These are phyloP conservation scores for Netelia inedita DNA, from an alignment of 2,888 invertebrate genomes.

Conservation along the genomic window DNA sequence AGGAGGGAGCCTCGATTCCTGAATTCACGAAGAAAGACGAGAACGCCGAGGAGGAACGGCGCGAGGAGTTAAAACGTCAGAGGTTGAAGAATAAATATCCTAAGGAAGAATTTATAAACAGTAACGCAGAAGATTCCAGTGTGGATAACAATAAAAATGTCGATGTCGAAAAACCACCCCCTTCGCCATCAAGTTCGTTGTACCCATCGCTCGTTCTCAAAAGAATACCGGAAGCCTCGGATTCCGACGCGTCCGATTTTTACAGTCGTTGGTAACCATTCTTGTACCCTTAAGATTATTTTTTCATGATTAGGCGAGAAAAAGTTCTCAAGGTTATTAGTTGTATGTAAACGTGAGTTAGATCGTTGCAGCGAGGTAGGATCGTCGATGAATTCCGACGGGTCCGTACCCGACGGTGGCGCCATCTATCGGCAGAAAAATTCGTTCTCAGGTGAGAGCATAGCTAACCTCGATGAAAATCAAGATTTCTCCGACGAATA, in stretches of 20 bases:
- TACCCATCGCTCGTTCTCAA: constrained; percentile 33
- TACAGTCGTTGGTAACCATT: constrained; percentile 56
- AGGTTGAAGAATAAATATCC: constrained; percentile 67
- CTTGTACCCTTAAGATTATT: not conserved
- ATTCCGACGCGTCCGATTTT: constrained; percentile 50
- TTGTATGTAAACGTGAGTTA: constrained; percentile 47
- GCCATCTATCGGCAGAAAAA: not conserved
- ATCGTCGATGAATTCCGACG: constrained; percentile 14
- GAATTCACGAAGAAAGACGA: constrained; percentile 61
- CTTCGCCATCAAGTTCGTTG: not conserved
- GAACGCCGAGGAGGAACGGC: constrained; percentile 62
- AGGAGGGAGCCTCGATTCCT: not conserved
- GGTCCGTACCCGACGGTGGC: not conserved
- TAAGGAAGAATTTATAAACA: constrained; percentile 73
- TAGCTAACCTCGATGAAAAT: constrained; percentile 7
- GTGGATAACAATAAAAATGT: not conserved
- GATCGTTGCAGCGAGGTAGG: constrained; percentile 52
- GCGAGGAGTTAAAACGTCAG: constrained; percentile 46
- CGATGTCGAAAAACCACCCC: constrained; percentile 6
- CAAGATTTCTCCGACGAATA: constrained; percentile 29
- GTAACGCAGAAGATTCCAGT: constrained; percentile 24
- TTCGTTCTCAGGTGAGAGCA: constrained; percentile 14
- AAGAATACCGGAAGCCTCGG: constrained; percentile 40
- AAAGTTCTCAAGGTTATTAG: not conserved
- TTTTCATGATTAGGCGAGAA: too few relatives aligned